Base-by-base conservation (phyloP, 2,888 invertebrate species). In the Cotesia congregata region DNA sequence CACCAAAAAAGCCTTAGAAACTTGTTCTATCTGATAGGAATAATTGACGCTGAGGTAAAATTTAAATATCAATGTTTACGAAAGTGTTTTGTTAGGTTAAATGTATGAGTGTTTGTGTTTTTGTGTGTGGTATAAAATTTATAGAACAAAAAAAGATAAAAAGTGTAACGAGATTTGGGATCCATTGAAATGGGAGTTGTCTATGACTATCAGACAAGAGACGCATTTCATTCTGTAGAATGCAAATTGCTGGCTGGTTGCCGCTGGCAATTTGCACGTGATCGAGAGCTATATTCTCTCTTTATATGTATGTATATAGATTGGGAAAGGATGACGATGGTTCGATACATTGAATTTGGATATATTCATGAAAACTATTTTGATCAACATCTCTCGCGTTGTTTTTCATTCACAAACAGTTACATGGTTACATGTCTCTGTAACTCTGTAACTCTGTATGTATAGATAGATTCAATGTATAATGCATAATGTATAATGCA, bases 401-500 rank as follows among this genome's bases (percentile, higher is more conserved):
- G 62, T 30, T 60, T 40, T 39, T 61, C 62, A 67, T 65, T 78
- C 62, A 68, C 73, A 73, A 72, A 59, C 41, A 67, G 65, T 73
- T 64, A 65, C 50, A 60, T 38, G 17, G 69, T 59, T 40, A 60
- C n/a, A 17, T 50, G 67, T 72, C 15, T 75, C 71, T 72, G 76
- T 41, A 41, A 9, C 6, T 41, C 6, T 41, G 9, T 41, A 41
- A 41, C 9, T 9, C 9, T 50, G 12, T 50, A 50, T 50, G 62
- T 74, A 71, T 78, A 72, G 59, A 70, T 70, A 50, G 67, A 67
- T 71, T 40, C 67, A 9, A 78, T 78, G 78, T 76, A 78, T 79
- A 76, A 81, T 80, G 79, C 80, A 79, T 82, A 73, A 78, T 77
- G 79, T 79, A 79, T 79, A 77, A 81, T 78, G 76, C 77, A 77